Evolutionary conservation across 2,888 invertebrate species (phyloP).

Genomic region (Osmoderma eremita): DNA sequence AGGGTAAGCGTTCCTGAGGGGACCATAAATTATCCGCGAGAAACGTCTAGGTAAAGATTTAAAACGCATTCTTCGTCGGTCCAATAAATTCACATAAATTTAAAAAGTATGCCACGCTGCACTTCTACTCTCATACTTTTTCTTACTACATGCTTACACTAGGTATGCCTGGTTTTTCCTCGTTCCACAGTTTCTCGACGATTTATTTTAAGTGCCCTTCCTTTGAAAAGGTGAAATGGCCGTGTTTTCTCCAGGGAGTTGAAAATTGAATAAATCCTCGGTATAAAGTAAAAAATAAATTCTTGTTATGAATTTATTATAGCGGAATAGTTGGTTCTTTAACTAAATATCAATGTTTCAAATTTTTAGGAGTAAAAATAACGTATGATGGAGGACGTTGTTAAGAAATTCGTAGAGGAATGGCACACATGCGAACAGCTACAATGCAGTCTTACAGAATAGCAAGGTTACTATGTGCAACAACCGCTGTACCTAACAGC

Average conservation of each 20-base stretch:
- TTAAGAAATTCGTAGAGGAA: too few relatives aligned
- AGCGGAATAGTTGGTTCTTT: too few relatives aligned
- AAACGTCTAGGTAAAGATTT: constrained; percentile 34
- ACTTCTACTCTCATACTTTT: not conserved
- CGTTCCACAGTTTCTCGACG: constrained; percentile 1
- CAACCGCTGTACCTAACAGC: too few relatives aligned
- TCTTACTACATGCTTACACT: not conserved
- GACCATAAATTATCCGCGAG: constrained; percentile 25
- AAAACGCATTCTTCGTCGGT: constrained; percentile 36
- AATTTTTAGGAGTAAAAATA: too few relatives aligned
- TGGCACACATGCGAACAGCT: too few relatives aligned
- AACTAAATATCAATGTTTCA: too few relatives aligned
- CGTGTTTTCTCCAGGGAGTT: not conserved
- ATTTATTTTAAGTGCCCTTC: not conserved
- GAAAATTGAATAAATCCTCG: too few relatives aligned
- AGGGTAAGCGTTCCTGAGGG: constrained; percentile 31
- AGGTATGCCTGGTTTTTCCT: constrained; percentile 1
- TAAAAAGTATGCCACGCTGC: constrained; percentile 25
- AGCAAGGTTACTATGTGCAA: too few relatives aligned
- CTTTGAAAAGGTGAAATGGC: constrained; percentile 13
- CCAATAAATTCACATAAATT: constrained; percentile 38
- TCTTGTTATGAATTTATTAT: too few relatives aligned
- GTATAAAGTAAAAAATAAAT: too few relatives aligned
- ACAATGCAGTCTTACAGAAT: too few relatives aligned
- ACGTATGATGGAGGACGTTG: too few relatives aligned